Evolutionary conservation across 92 coral and sea anemone genomes (phyloP).

Genomic region (Phenganax marumi): DNA sequence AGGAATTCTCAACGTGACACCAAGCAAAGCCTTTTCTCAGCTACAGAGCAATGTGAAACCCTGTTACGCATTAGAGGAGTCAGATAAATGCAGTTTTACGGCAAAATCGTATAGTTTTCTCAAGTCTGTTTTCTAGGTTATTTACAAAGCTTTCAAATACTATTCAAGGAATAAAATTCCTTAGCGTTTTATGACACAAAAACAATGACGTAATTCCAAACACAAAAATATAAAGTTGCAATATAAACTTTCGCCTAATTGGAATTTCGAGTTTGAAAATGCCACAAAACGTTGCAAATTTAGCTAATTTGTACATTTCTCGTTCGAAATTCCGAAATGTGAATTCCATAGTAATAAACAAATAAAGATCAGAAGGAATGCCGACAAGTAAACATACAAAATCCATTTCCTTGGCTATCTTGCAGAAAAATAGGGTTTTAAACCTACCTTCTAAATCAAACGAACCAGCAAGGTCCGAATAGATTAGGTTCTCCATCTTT

Average conservation of each 20-base stretch:
- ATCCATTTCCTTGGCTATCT: not conserved
- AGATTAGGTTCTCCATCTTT: slow-evolving; percentile 13
- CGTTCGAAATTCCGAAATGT: not conserved
- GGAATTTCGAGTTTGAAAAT: not conserved
- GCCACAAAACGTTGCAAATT: slow-evolving; percentile 33
- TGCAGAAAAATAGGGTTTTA: not conserved
- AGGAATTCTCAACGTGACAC: too few relatives aligned
- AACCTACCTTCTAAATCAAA: slow-evolving; percentile 24
- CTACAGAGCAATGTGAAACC: too few relatives aligned
- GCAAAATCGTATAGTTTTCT: too few relatives aligned
- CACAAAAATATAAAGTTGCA: not conserved
- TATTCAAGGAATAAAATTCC: not conserved
- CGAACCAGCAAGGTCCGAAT: slow-evolving; percentile 8
- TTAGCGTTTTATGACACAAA: not conserved
- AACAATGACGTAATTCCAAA: not conserved
- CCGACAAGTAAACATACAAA: not conserved
- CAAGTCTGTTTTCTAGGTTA: not conserved
- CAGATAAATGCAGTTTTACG: too few relatives aligned
- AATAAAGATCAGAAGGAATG: slow-evolving; percentile 7
- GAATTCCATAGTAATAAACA: slow-evolving; percentile 6
- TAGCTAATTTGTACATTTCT: not conserved
- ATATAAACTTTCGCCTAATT: not conserved
- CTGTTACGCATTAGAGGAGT: too few relatives aligned
- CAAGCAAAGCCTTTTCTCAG: too few relatives aligned
- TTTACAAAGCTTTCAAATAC: not conserved